A percentile compares a stretch with the other conserved stretches of the same genome.
Evolutionary conservation across 2,797 vertebrate species (phyloP).

Genomic region (Chrosomus eos): DNA sequence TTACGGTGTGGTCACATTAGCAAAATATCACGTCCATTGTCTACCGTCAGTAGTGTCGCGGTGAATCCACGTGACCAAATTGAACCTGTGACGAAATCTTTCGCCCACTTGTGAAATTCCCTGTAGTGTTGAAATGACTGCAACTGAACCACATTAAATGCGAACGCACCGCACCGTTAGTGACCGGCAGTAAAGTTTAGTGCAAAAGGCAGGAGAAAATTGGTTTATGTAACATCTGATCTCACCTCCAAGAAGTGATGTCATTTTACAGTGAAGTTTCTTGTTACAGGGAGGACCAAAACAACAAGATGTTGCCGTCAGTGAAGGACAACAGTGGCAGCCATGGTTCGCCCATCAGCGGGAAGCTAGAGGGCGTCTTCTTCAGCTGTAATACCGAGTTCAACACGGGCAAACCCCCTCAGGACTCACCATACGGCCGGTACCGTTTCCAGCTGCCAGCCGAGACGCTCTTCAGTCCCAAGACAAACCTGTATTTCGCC

Average conservation of each 20-base stretch:
- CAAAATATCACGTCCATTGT: neutral
- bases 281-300: conserved; percentile 80
- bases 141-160: neutral
- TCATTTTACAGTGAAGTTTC: neutral
- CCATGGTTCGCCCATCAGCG: conserved; percentile 88
- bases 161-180: neutral
- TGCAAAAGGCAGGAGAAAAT: neutral
- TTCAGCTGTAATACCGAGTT: conserved; percentile 91
- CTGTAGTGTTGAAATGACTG: neutral
- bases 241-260: neutral
- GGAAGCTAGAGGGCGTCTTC: conserved; percentile 88
- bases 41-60: neutral
- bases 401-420: conserved; percentile 92
- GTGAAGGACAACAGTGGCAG: conserved; percentile 94
- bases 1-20: neutral
- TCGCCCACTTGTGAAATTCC: neutral
- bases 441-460: conserved; percentile 90
- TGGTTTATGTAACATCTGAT: neutral
- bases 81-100: neutral
- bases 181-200: neutral
- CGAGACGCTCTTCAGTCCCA: conserved; percentile 90
- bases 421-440: conserved; percentile 97
- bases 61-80: neutral
- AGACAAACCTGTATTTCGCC: conserved; percentile 96
- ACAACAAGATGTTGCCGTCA: conserved; percentile 83